These are phyloP conservation scores for Cottoperca gobio DNA, from an alignment of 2,797 vertebrate genomes.

Conservation along the genomic window DNA sequence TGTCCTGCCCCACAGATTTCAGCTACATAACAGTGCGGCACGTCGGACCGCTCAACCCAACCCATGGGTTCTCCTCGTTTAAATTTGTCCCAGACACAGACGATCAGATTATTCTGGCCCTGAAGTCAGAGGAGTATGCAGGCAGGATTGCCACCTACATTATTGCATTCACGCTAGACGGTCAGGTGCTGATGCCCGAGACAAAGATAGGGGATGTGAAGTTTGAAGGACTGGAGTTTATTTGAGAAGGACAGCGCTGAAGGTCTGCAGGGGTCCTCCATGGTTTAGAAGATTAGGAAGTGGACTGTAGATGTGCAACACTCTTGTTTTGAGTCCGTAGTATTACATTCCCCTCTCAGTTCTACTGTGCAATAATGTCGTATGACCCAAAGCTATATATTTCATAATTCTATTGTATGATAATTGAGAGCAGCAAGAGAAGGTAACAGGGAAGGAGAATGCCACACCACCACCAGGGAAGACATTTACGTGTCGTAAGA, in stretches of 20 bases:
- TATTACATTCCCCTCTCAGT: constrained; percentile 6
- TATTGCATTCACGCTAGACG: constrained; percentile 92
- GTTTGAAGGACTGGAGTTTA: constrained; percentile 96
- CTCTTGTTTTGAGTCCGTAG: not conserved
- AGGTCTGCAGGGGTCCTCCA: not conserved
- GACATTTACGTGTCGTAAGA: not conserved
- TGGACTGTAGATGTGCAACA: not conserved
- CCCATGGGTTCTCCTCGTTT: constrained; percentile 96
- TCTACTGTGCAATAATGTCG: constrained; percentile 36
- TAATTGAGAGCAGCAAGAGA: constrained; percentile 11
- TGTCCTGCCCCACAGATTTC: constrained; percentile 89
- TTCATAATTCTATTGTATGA: constrained; percentile 5
- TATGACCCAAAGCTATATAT: constrained; percentile 15
- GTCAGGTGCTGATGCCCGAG: constrained; percentile 91
- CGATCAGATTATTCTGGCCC: constrained; percentile 91
- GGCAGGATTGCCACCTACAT: constrained; percentile 92
- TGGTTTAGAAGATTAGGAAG: not conserved
- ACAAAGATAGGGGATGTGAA: constrained; percentile 91
- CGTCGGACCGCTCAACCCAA: constrained; percentile 86
- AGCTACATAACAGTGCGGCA: constrained; percentile 71
- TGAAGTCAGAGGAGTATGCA: constrained; percentile 93
- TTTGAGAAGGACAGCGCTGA: constrained; percentile 71
- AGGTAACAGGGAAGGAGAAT: not conserved
- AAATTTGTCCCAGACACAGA: constrained; percentile 93
- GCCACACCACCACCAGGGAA: not conserved